Conservation (phyloP, 1,140 invertebrate species). For the Asobara japonica region DNA sequence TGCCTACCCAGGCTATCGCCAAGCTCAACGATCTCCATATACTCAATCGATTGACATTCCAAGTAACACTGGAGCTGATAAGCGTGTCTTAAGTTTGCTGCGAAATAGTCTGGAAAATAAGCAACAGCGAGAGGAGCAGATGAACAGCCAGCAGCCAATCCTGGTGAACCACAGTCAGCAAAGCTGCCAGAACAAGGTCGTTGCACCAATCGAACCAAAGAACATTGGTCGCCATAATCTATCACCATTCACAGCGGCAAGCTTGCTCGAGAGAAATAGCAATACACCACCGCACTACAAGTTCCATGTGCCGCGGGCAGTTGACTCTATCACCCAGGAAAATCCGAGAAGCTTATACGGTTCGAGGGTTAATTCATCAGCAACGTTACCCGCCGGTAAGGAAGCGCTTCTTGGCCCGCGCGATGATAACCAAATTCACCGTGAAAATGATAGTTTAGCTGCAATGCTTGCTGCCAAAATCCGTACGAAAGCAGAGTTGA, state of each 20-base stretch:
- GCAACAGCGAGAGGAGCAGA: slow-evolving; percentile 67
- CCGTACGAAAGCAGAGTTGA: slow-evolving; percentile 83
- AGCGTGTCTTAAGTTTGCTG: slow-evolving; percentile 74
- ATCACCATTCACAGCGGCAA: slow-evolving; percentile 69
- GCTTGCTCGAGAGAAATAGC: slow-evolving; percentile 65
- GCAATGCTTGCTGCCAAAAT: slow-evolving; percentile 76
- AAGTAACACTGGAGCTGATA: slow-evolving; percentile 69
- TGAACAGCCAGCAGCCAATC: slow-evolving; percentile 59
- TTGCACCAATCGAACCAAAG: slow-evolving; percentile 65
- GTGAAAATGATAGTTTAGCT: slow-evolving; percentile 67
- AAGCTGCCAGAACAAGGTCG: slow-evolving; percentile 60
- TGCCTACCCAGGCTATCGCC: slow-evolving; percentile 43
- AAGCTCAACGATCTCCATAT: slow-evolving; percentile 37
- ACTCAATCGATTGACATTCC: slow-evolving; percentile 45
- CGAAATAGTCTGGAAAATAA: slow-evolving; percentile 77
- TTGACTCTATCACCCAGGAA: slow-evolving; percentile 70
- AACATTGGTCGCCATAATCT: slow-evolving; percentile 68
- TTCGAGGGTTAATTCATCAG: slow-evolving; percentile 56
- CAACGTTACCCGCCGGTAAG: slow-evolving; percentile 53
- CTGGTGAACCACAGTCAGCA: slow-evolving; percentile 57
- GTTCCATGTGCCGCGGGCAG: slow-evolving; percentile 75
- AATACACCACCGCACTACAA: slow-evolving; percentile 69
- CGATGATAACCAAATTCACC: slow-evolving; percentile 59
- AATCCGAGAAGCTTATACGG: slow-evolving; percentile 53
- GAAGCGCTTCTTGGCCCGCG: slow-evolving; percentile 53